Conservation (phyloP, 2,888 invertebrate species). For the Isoperla grammatica region DNA sequence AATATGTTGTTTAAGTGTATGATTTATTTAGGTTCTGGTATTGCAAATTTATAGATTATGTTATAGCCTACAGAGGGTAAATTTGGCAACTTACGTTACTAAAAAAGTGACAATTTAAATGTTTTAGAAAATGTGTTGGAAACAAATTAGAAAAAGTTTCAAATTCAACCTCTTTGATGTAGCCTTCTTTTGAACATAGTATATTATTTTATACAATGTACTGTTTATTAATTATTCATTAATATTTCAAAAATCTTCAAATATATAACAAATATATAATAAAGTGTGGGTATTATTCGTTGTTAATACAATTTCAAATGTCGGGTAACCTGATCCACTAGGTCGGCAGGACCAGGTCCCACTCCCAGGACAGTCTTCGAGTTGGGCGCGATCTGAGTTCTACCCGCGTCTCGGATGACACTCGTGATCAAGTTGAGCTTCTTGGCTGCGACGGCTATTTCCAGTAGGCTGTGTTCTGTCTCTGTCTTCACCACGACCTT, state of each 20-base stretch:
- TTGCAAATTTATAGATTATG: too few relatives aligned
- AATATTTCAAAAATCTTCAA: neutral
- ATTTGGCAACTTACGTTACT: too few relatives aligned
- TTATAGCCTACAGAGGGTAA: too few relatives aligned
- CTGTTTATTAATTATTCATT: neutral
- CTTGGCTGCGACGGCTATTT: constrained; percentile 64
- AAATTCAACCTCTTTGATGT: too few relatives aligned
- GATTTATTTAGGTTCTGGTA: too few relatives aligned
- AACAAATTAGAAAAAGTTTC: too few relatives aligned
- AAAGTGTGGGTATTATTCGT: too few relatives aligned
- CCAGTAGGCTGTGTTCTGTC: constrained; percentile 64
- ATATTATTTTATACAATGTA: too few relatives aligned
- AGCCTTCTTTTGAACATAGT: too few relatives aligned
- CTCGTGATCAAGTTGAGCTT: constrained; percentile 63
- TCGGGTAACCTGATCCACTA: constrained; percentile 78
- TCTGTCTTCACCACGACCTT: constrained; percentile 84
- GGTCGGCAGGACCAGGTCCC: constrained; percentile 77
- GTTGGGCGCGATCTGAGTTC: constrained; percentile 87
- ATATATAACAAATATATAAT: constrained; percentile 28
- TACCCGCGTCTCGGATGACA: constrained; percentile 83
- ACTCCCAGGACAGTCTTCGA: constrained; percentile 86
- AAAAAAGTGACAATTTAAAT: too few relatives aligned
- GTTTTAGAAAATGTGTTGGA: too few relatives aligned
- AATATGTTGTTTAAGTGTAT: too few relatives aligned
- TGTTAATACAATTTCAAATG: constrained; percentile 76